Base-by-base conservation (phyloP, 2,113 vertebrate genomes). In the Pelvicachromis taeniatus region DNA sequence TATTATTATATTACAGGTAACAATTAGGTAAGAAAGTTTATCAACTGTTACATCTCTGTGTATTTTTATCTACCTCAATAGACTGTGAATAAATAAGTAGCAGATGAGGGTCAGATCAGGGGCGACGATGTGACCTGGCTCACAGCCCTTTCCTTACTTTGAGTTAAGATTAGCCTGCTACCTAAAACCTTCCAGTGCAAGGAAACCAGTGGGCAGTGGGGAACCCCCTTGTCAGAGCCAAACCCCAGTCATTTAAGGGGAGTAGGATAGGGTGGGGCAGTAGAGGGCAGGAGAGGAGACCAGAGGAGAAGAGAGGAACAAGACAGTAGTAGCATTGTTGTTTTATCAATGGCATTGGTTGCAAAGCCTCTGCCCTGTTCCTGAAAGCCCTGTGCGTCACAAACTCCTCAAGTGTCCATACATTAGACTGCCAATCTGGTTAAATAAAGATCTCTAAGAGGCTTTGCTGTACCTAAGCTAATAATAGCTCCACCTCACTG, bases 381-480 rank as follows among this genome's bases (percentile, higher is more conserved):
- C 87, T 87, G 85, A 88, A 89, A 89, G 75, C 65, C 80, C 14
- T 53, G 88, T 89, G 92, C 81, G 82, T 93, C 89, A 92, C 82
- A 89, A 53, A 89, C 90, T 90, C 88, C 84, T 94, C 78, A 92
- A 93, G 90, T 90, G 83, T 89, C 93, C 85, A 91, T 94, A 94
- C 91, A 96, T 96, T 90, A 94, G 90, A 95, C 91, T 85, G 90
- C 78, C 94, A 92, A 96, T 96, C 95, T 90, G 87, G 95, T 96
- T 96, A 96, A 96, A 95, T 95, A 95, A 95, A 94, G 95, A 94
- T 92, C 92, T 91, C 79, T 95, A 96, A 97, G 95, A 95, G 92
- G 96, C 95, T 96, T 97, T 96, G 93, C 93, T 95, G 95, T 95
- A 92, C 94, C 95, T 92, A 95, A 93, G 93, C 92, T 96, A 96